Percentiles rank a stretch among this genome's conserved stretches.
Evolutionary conservation across 2,797 vertebrate species (phyloP).

Genomic region (Leontopithecus rosalia): DNA sequence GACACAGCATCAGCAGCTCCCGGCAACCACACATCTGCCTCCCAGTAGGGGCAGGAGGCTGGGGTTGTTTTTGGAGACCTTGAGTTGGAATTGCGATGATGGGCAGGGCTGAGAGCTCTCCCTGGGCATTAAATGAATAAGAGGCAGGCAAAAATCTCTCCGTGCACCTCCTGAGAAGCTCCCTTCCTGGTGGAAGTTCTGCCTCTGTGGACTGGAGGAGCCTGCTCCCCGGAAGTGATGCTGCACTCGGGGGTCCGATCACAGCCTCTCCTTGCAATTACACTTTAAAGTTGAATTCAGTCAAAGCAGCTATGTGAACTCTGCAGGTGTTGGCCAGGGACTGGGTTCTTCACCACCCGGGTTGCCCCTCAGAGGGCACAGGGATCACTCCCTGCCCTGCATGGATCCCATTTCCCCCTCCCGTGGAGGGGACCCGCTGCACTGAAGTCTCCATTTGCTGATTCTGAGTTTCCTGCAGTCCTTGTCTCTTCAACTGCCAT

Average conservation of each 20-base stretch:
- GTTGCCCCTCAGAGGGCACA: not conserved
- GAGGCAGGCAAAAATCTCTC: not conserved
- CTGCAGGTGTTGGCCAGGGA: not conserved
- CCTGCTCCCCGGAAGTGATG: no score
- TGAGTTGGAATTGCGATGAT: not conserved
- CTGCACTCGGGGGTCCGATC: fast-evolving
- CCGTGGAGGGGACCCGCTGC: fast-evolving
- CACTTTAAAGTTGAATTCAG: no score
- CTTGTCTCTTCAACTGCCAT: not conserved
- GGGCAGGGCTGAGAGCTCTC: not conserved
- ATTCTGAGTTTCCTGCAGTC: not conserved
- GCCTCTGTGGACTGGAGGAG: no score
- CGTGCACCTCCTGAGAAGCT: not conserved
- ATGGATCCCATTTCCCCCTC: not conserved
- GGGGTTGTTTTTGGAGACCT: not conserved
- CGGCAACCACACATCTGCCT: fast-evolving
- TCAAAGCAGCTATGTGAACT: no score
- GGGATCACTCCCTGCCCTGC: no score
- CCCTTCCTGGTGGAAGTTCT: no score
- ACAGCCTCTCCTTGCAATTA: fast-evolving
- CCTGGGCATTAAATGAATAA: fast-evolving
- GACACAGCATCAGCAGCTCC: fast-evolving
- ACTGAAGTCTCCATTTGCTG: not conserved
- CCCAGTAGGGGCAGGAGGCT: not conserved
- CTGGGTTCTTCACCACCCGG: no score